These are phyloP conservation scores for Nudaria mundana DNA, from an alignment of 2,888 invertebrate genomes.

Conservation along the genomic window DNA sequence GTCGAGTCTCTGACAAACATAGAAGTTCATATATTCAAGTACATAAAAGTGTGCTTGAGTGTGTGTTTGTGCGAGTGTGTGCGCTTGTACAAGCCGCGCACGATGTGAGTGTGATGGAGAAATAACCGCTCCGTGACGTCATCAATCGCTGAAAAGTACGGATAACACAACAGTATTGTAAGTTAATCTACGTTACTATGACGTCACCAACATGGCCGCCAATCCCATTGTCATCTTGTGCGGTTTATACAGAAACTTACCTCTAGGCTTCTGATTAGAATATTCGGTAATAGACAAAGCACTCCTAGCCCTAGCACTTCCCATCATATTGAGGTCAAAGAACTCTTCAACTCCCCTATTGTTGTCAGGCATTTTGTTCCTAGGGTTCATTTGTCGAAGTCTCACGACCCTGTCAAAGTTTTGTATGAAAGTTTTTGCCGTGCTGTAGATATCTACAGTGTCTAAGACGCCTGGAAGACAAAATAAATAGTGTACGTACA, in stretches of 20 bases:
- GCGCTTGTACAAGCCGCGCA: too few relatives aligned
- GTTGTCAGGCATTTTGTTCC: slow-evolving; percentile 50
- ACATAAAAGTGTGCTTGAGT: too few relatives aligned
- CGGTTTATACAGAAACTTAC: slow-evolving; percentile 45
- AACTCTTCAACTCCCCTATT: slow-evolving; percentile 61
- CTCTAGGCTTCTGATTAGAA: slow-evolving; percentile 49
- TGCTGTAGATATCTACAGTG: slow-evolving; percentile 79
- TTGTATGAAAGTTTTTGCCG: slow-evolving; percentile 82
- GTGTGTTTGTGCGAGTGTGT: too few relatives aligned
- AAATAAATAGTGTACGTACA: not conserved
- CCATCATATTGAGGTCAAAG: slow-evolving; percentile 65
- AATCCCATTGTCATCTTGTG: too few relatives aligned
- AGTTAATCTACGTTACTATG: too few relatives aligned
- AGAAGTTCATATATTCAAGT: too few relatives aligned
- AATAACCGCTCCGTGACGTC: too few relatives aligned
- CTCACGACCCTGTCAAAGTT: slow-evolving; percentile 82
- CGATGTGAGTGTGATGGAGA: too few relatives aligned
- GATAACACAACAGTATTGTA: too few relatives aligned
- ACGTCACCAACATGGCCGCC: too few relatives aligned
- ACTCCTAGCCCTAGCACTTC: slow-evolving; percentile 56
- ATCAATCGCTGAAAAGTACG: too few relatives aligned
- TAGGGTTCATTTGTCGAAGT: slow-evolving; percentile 63
- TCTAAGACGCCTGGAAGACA: slow-evolving; percentile 80
- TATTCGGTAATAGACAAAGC: slow-evolving; percentile 51
- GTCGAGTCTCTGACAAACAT: too few relatives aligned